Evolutionary conservation across 1,140 invertebrate genomes (phyloP).

Genomic region (Heliconius hermathena): DNA sequence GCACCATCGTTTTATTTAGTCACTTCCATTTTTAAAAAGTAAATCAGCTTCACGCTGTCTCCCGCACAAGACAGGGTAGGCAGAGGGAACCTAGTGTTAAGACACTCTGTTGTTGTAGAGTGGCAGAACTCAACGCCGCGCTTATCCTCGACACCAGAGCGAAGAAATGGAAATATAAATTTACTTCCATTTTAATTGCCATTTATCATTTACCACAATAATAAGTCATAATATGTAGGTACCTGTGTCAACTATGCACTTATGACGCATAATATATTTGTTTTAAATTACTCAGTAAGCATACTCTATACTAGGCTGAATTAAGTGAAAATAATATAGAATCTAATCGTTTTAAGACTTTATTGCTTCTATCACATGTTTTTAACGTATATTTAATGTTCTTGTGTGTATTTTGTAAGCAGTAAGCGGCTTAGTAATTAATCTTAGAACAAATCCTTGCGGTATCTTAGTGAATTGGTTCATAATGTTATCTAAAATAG

Average conservation of each 20-base stretch:
- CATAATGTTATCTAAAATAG: constrained; percentile 71
- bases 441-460: constrained; percentile 77
- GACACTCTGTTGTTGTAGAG: too few species aligned
- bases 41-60: too few species aligned
- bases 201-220: neutral
- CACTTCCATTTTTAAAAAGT: neutral
- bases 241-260: neutral
- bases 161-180: too few species aligned
- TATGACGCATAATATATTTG: neutral
- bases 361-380: constrained; percentile 7
- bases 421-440: constrained; percentile 65
- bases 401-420: constrained; percentile 53
- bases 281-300: neutral
- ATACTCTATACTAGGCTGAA: neutral
- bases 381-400: neutral
- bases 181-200: neutral
- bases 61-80: too few species aligned
- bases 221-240: neutral
- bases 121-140: too few species aligned
- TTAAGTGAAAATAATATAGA: neutral
- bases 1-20: neutral
- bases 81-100: too few species aligned
- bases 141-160: too few species aligned
- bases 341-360: neutral
- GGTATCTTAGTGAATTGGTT: constrained; percentile 74